Evolutionary conservation across 2,888 invertebrate species (phyloP).

Genomic region (Glyphotaelius pellucidus): DNA sequence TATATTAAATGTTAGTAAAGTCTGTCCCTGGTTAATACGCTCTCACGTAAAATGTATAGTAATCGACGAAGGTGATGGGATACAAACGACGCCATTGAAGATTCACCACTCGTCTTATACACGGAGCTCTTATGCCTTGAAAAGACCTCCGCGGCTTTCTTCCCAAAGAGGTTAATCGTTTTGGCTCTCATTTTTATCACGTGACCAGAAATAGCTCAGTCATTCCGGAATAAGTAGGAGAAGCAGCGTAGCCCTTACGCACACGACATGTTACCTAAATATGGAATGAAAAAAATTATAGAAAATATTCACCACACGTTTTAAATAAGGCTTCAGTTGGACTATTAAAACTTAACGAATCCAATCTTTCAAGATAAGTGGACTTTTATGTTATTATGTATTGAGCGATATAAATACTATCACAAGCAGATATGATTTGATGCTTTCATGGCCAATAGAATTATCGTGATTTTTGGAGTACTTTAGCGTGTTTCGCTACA

Average conservation of each 20-base stretch:
- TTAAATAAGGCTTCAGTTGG: background rate
- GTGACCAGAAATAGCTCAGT: conserved; percentile 29
- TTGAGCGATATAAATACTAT: too few relatives aligned
- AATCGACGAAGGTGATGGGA: background rate
- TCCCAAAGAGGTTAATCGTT: conserved; percentile 27
- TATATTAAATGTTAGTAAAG: background rate
- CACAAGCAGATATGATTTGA: too few relatives aligned
- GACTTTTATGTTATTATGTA: too few relatives aligned
- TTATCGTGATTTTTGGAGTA: too few relatives aligned
- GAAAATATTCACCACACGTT: background rate
- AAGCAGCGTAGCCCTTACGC: background rate
- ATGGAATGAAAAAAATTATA: background rate
- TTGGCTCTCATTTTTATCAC: conserved; percentile 35
- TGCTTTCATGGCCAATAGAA: too few relatives aligned
- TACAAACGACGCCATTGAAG: conserved; percentile 7
- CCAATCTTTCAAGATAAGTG: too few relatives aligned
- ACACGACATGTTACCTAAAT: background rate
- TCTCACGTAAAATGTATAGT: background rate
- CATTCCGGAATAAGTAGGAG: conserved; percentile 21
- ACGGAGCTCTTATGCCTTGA: background rate
- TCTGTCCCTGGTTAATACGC: background rate
- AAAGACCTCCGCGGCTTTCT: background rate
- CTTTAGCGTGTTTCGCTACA: too few relatives aligned
- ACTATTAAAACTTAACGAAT: too few relatives aligned
- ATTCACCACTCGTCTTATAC: background rate